Base-by-base conservation (phyloP, 2,797 vertebrate species). In the Nannoperca australis region DNA sequence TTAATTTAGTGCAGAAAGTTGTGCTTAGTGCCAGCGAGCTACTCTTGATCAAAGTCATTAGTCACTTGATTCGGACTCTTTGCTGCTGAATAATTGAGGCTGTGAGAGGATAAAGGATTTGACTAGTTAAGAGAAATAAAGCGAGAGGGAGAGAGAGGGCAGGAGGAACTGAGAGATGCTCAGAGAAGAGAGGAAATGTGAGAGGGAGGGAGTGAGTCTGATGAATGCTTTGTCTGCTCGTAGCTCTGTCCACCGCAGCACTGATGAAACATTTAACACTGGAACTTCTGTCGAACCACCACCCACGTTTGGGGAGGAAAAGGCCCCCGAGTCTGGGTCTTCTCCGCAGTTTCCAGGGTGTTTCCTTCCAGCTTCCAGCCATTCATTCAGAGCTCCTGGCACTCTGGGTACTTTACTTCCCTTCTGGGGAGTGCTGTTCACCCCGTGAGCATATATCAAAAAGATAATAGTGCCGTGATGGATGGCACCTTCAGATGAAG, bases 21-120 rank as follows among this genome's bases (percentile, higher is more conserved):
- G 73, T 88, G 79, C 86, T 68, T 42, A 34, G 85, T 84, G 88
- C 89, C 92, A 89, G 86, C 68, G 66, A 86, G 90, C 89, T 84
- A 68, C 93, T 92, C 89, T 68, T 93, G 91, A 90, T 93, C 92
- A 93, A 91, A 93, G 91, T 89, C 91, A 93, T 94, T 93, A 92
- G 91, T 91, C 90, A 91, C 91, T 92, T 88, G 87, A 92, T 93
- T 92, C 89, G 86, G 89, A 85, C 85, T 90, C 89, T 88, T 84
- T 84, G 89, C 90, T 90, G 77, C 88, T 94, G 92, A 93, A 93
- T 93, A 93, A 93, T 93, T 91, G 91, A 94, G 88, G 86, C 85
- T 68, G 85, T 77, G 86, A 85, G 88, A 91, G 81, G 89, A 92
- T 91, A 88, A 93, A 92, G 87, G 80, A 85, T 89, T 86, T 84